Conservation (phyloP, 2,888 invertebrate species). For the Tipula confusa region DNA sequence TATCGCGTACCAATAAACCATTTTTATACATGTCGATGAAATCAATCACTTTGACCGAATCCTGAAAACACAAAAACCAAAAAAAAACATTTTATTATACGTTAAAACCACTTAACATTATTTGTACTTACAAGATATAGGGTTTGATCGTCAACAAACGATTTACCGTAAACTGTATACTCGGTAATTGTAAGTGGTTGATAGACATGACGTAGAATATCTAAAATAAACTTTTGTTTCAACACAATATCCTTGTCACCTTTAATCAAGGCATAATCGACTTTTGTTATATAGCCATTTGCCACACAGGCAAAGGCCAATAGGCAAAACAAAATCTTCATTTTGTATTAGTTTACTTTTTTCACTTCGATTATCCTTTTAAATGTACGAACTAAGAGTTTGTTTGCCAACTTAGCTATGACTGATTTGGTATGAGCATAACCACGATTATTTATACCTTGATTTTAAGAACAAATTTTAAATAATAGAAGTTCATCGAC, state of each 20-base stretch:
- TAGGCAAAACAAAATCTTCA: neutral
- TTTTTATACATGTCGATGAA: conserved; percentile 48
- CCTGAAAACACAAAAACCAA: too few relatives aligned
- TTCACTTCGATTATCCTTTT: neutral
- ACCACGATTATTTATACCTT: neutral
- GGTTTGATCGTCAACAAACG: conserved; percentile 32
- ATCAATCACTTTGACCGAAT: conserved; percentile 50
- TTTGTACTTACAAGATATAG: conserved; percentile 30
- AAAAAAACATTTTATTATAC: too few relatives aligned
- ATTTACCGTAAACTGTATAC: neutral
- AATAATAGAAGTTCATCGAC: neutral
- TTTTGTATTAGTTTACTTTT: too few relatives aligned
- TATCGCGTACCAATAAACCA: conserved; percentile 48
- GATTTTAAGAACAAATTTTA: neutral
- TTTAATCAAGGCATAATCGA: neutral
- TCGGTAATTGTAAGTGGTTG: conserved; percentile 32
- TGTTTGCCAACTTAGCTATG: neutral
- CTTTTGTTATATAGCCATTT: neutral
- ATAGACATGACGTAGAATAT: conserved; percentile 36
- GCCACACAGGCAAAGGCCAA: neutral
- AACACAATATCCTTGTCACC: conserved; percentile 47
- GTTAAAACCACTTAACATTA: neutral
- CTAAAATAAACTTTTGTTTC: conserved; percentile 50
- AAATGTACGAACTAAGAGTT: neutral
- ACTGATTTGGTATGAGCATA: neutral